Evolutionary conservation across 2,113 vertebrate genomes (phyloP).

Genomic region (Danio rerio): DNA sequence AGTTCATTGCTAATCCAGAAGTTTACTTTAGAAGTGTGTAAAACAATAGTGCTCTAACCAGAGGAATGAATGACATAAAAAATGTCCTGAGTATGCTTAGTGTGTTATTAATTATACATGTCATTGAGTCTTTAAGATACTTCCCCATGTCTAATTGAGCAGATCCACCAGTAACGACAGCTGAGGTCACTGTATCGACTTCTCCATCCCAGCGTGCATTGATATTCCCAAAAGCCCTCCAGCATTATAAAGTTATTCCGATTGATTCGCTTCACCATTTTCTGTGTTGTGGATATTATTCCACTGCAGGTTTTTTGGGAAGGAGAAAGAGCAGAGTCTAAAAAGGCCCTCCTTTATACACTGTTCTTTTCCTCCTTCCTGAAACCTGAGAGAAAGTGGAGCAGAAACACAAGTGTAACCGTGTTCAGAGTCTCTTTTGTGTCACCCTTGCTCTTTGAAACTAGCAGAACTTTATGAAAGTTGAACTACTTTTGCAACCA

Average conservation of each 20-base stretch:
- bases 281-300: constrained; percentile 52
- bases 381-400: background rate
- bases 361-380: too few species aligned
- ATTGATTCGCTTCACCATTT: constrained; percentile 53
- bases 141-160: constrained; percentile 55
- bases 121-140: constrained; percentile 53
- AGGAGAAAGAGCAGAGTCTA: constrained; percentile 17
- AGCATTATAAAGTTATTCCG: constrained; percentile 48
- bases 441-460: background rate
- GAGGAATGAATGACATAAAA: constrained; percentile 44
- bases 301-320: constrained; percentile 20
- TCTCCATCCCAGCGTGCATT: constrained; percentile 57
- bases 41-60: too few species aligned
- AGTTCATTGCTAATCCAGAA: too few species aligned
- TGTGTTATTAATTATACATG: constrained; percentile 68
- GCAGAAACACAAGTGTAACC: background rate
- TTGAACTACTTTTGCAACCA: background rate
- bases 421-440: background rate
- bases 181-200: constrained; percentile 65
- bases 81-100: constrained; percentile 55
- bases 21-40: too few species aligned
- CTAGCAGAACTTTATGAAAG: background rate
- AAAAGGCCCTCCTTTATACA: background rate
- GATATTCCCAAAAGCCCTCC: constrained; percentile 66
- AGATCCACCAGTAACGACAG: constrained; percentile 64